Evolutionary conservation across 1,140 invertebrate species (phyloP), one percentile per base, ranked within the genome.

Genomic region (Thalassaphorura encarpata): DNA sequence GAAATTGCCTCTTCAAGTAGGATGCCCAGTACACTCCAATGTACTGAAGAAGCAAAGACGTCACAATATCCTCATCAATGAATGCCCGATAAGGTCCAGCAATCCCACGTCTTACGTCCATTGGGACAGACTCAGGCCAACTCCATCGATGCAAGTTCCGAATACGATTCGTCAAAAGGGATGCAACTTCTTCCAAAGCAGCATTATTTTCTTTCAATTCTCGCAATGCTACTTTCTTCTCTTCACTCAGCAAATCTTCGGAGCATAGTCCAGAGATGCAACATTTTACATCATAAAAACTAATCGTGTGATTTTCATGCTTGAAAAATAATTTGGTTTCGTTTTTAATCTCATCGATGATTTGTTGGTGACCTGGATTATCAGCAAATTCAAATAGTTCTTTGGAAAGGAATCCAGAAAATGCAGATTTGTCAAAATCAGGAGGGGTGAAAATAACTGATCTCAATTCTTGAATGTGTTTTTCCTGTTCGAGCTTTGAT

Each of bases 11-110:
- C 23, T 56, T 56, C 1, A 61, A 48, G 8, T 41, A 18, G 1
- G 26, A 21, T 8, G 29, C 42, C 59, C 59, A 61, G 18, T 50
- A 4, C 13, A 52, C 43, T 33, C 59, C 59, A 21, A 61, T 18
- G 28, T 41, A 61, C 21, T 57, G 59, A 4, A 61, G 31, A 26
- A 61, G 51, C 11, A 61, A 18, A 2, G 54, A 33, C 4, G 59
- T 61, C 13, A 61, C 41, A 2, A 56, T 50, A 46, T 61, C 59
- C 39, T 61, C 59, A 49, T 57, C 29, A 29, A 61, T 26, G 33
- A 31, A 56, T 0, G 50, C 54, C 28, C 45, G 28, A 23, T 49
- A 61, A 6, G 24, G 24, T 5, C 59, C 59, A 1, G 41, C 42
- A 8, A 56, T 33, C 16, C 40, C 46, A 15, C 59, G 27, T 23